phyloP scores from a whole-genome alignment of 2,888 invertebrate species.

The Harmothoe impar region DNA sequence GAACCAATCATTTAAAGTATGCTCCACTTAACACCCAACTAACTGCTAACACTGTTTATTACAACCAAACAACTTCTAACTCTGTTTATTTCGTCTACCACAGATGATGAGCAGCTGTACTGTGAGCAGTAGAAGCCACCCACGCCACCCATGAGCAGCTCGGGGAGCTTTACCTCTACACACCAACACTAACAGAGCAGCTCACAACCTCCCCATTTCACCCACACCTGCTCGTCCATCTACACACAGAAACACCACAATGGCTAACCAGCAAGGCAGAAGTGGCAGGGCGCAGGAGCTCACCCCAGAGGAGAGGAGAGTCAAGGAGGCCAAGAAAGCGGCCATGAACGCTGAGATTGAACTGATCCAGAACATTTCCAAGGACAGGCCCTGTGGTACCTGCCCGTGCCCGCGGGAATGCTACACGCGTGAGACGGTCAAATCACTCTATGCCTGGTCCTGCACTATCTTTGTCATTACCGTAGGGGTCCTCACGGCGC shows the following conservation, averaged over 20 bases:
- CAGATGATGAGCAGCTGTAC: not conserved
- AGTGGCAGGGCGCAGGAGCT: slow-evolving; percentile 10
- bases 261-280: not conserved
- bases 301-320: slow-evolving; percentile 32
- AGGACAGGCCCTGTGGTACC: not conserved
- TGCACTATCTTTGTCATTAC: slow-evolving; percentile 53
- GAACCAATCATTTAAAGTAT: too few species aligned
- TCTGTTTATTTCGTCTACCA: not conserved
- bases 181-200: too few species aligned
- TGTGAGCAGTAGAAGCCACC: not conserved
- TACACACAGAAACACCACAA: not conserved
- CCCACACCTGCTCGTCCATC: too few species aligned
- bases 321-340: slow-evolving; percentile 52
- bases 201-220: too few species aligned
- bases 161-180: not conserved
- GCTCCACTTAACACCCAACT: too few species aligned
- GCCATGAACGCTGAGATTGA: slow-evolving; percentile 44
- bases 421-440: slow-evolving; percentile 53
- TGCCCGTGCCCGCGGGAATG: slow-evolving; percentile 46
- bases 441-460: slow-evolving; percentile 53
- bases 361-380: slow-evolving; percentile 16
- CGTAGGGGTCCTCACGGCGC: slow-evolving; percentile 40
- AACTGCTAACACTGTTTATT: too few species aligned
- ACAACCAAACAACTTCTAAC: too few species aligned
- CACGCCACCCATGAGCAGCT: not conserved